A percentile compares a stretch with the other conserved stretches of the same genome.
Conservation (phyloP, 2,888 invertebrate species). For the Oligia strigilis region DNA sequence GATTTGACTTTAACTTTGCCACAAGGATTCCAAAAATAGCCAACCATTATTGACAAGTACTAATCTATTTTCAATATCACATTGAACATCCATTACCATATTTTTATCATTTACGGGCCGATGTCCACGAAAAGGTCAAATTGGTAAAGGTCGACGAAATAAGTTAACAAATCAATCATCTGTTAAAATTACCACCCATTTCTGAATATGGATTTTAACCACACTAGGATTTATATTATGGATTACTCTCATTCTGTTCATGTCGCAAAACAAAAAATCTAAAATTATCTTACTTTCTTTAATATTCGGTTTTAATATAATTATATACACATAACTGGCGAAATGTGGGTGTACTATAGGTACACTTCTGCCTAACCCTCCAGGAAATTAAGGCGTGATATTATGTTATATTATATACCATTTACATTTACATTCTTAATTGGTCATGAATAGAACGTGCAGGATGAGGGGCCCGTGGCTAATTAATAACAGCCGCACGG, state of each 20-base stretch:
- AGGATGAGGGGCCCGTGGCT: too few species aligned
- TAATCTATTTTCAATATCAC: conserved; percentile 43
- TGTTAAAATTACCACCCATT: conserved; percentile 1
- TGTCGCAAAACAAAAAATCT: background rate
- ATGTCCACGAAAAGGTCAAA: conserved; percentile 29
- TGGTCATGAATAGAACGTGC: too few species aligned
- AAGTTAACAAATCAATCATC: conserved; percentile 4
- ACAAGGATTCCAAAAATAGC: conserved; percentile 16
- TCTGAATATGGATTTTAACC: conserved; percentile 5
- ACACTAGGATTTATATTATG: background rate
- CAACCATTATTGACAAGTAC: conserved; percentile 10
- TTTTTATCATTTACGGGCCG: conserved; percentile 11
- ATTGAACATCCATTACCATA: conserved; percentile 40
- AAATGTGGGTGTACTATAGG: too few species aligned
- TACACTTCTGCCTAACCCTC: too few species aligned
- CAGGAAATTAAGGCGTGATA: too few species aligned
- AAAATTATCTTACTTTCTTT: background rate
- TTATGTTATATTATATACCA: too few species aligned
- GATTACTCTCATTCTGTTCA: background rate
- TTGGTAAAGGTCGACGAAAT: conserved; percentile 25
- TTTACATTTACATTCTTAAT: too few species aligned
- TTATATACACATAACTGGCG: too few species aligned
- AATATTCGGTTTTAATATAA: too few species aligned
- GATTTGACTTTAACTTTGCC: background rate
- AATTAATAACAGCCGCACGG: too few species aligned